Base-by-base conservation (phyloP, 2,797 vertebrate species). In the Enoplosus armatus region DNA sequence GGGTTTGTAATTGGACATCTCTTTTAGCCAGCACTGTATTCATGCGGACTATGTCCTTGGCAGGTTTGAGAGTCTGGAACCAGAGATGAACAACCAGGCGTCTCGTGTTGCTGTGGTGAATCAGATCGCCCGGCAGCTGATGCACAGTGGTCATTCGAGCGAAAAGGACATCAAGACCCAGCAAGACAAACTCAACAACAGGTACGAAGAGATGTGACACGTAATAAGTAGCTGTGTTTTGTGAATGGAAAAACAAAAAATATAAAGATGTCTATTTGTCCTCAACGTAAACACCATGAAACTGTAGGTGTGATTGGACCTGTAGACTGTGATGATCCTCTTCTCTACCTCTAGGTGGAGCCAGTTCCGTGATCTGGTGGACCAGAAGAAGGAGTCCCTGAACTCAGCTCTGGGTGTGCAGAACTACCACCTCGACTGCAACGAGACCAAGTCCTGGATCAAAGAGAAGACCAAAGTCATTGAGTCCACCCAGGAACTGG, bases 391-490 rank as follows among this genome's bases (percentile, higher is more conserved):
- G 89, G 97, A 98, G 66, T 94, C 95, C 5, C 94, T 98, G 24
- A 95, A 96, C 77, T 98, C 97, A 0, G 97, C 97, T 22, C 91
- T 98, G 68, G 98, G 97, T 53, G 97, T 98, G 68, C 97, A 98
- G 93, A 98, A 98, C 93, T 98, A 98, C 91, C 97, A 98, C 79
- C 97, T 98, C 0, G 97, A 98, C 83, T 98, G 97, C 89, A 98
- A 98, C 1, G 97, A 98, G 93, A 98, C 97, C 84, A 98, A 98
- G 85, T 98, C 97, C 24, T 98, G 97, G 97, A 98, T 98, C 89
- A 96, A 96, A 47, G 97, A 98, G 90, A 98, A 98, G 94, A 98
- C 97, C 91, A 98, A 98, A 93, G 97, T 98, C 59, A 98, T 98
- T 0, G 97, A 98, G 89, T 98, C 97, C 56, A 98, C 97, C 0